phyloP scores from a whole-genome alignment of 2,888 invertebrate species.

The Mechanitis messenoides region DNA sequence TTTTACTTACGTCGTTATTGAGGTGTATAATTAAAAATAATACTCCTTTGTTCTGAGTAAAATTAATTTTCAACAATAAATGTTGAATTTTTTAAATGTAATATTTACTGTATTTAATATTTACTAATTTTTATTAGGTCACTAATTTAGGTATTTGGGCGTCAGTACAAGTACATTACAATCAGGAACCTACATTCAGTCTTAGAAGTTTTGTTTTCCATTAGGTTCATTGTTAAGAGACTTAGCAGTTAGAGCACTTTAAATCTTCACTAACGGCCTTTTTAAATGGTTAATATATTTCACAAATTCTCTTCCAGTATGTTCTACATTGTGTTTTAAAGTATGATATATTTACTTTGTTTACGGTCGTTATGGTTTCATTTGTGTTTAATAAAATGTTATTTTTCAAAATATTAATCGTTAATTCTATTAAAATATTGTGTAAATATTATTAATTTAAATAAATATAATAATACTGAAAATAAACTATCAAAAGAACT shows the following conservation, averaged over 20 bases:
- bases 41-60: too few species aligned
- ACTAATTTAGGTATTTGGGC: conserved; percentile 18
- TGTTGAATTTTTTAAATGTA: too few species aligned
- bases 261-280: conserved; percentile 68
- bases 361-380: conserved; percentile 6
- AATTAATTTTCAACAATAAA: too few species aligned
- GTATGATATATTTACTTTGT: conserved; percentile 15
- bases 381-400: not conserved
- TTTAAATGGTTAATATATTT: conserved; percentile 64
- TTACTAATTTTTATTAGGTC: too few species aligned
- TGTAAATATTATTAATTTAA: too few species aligned
- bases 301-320: conserved; percentile 47
- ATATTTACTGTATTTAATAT: too few species aligned
- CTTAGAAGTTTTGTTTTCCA: conserved; percentile 49
- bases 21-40: too few species aligned
- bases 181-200: conserved; percentile 39
- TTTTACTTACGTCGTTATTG: too few species aligned
- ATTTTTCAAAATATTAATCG: too few species aligned
- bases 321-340: conserved; percentile 18
- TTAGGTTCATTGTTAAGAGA: conserved; percentile 61
- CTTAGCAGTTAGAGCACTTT: conserved; percentile 60
- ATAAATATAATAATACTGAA: too few species aligned
- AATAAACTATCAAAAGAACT: too few species aligned
- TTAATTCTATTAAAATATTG: too few species aligned
- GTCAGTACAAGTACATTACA: conserved; percentile 27